Evolutionary conservation across 2,113 vertebrate species (phyloP).

Genomic region (Neomonachus schauinslandi): DNA sequence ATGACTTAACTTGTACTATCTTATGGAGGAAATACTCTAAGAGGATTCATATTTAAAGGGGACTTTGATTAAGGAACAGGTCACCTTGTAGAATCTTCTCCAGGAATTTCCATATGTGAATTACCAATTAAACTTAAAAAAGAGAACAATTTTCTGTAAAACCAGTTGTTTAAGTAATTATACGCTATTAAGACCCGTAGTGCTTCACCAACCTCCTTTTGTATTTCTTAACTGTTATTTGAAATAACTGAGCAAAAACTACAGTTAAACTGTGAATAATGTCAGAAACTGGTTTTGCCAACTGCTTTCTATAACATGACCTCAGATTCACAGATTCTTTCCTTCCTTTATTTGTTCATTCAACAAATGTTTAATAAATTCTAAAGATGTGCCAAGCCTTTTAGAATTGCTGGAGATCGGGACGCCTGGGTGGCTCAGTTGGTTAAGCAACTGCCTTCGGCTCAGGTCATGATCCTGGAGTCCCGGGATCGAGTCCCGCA

Average conservation of each 20-base stretch:
- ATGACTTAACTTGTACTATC: not conserved
- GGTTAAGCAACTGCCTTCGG: no score
- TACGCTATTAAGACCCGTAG: not conserved
- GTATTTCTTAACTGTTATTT: not conserved
- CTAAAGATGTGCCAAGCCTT: not conserved
- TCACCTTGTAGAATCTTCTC: not conserved
- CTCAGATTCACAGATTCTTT: conserved; percentile 3
- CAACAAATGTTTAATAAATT: not conserved
- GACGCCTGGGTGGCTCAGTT: no score
- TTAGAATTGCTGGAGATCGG: not conserved
- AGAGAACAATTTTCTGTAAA: not conserved
- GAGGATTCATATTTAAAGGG: not conserved
- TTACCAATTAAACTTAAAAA: not conserved
- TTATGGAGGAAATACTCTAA: not conserved
- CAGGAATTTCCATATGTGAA: not conserved
- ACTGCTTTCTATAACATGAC: not conserved
- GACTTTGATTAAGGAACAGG: not conserved
- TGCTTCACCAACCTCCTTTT: not conserved
- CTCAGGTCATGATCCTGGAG: no score
- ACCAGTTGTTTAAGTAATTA: not conserved
- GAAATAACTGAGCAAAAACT: not conserved
- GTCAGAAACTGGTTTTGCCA: not conserved
- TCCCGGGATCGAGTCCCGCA: no score
- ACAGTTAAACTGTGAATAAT: not conserved
- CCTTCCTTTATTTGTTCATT: not conserved